phyloP scores from a whole-genome alignment of 1,140 invertebrate genomes.

The Chymomyza costata region DNA sequence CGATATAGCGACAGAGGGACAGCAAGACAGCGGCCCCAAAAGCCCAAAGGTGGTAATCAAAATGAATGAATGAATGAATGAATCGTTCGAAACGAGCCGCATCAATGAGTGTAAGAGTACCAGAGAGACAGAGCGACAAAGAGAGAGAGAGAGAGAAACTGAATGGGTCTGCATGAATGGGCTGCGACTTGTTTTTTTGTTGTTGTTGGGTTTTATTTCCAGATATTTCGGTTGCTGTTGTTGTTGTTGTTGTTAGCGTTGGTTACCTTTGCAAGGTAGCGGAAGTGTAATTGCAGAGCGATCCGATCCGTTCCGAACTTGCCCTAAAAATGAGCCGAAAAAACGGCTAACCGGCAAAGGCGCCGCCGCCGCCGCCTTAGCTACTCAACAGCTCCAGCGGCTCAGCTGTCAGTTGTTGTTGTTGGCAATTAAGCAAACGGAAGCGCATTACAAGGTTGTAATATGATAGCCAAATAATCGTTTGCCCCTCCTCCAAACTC shows the following conservation, averaged over 20 bases:
- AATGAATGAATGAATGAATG: conserved; percentile 54
- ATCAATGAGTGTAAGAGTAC: conserved; percentile 28
- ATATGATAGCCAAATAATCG: too few species aligned
- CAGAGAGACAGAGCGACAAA: background rate
- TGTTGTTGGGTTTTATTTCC: conserved; percentile 4
- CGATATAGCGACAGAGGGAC: too few species aligned
- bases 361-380: conserved; percentile 41
- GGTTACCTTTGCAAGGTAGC: conserved; percentile 27
- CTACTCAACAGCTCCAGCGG: conserved; percentile 11
- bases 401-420: conserved; percentile 17
- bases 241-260: conserved; percentile 11
- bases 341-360: conserved; percentile 27
- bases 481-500: too few species aligned
- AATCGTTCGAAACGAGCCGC: too few species aligned
- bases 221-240: conserved; percentile 7
- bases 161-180: conserved; percentile 18
- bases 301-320: conserved; percentile 11
- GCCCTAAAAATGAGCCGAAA: conserved; percentile 44
- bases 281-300: conserved; percentile 60
- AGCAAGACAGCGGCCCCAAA: conserved; percentile 31
- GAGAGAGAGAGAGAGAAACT: conserved; percentile 12
- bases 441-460: conserved; percentile 64
- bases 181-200: conserved; percentile 13
- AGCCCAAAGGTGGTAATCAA: conserved; percentile 64
- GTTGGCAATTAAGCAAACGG: conserved; percentile 48